Conservation (phyloP, 2,888 invertebrate genomes). For the Temnothorax unifasciatus region DNA sequence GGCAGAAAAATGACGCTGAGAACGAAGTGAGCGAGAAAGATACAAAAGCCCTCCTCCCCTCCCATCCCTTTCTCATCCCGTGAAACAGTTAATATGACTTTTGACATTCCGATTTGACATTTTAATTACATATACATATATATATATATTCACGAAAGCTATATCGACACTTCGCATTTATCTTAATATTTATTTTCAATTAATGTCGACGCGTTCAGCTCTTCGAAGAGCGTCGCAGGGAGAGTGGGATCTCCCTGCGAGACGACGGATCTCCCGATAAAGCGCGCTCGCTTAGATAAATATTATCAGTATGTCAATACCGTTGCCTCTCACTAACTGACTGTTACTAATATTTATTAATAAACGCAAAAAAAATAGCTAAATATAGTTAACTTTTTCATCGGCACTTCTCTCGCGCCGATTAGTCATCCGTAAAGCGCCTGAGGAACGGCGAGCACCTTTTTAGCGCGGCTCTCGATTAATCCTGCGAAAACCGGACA, state of each 20-base stretch:
- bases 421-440: background rate
- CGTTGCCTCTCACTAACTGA: background rate
- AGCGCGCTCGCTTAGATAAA: conserved; percentile 3
- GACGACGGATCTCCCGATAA: background rate
- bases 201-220: background rate
- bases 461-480: conserved; percentile 4
- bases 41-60: background rate
- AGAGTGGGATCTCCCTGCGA: background rate
- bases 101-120: background rate
- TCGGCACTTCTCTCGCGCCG: background rate
- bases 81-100: conserved; percentile 1
- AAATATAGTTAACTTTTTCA: background rate
- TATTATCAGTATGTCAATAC: background rate
- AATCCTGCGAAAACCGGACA: background rate
- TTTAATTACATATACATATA: background rate
- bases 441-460: background rate
- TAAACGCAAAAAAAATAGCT: background rate
- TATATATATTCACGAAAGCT: background rate
- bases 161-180: background rate
- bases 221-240: background rate
- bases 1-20: background rate
- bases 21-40: background rate
- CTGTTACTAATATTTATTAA: conserved; percentile 28
- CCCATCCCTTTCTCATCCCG: too few species aligned
- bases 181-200: conserved; percentile 33